Percentiles rank a stretch among this genome's conserved stretches.
phyloP scores from a whole-genome alignment of 1,140 invertebrate genomes.

The Oreohelix idahoensis region DNA sequence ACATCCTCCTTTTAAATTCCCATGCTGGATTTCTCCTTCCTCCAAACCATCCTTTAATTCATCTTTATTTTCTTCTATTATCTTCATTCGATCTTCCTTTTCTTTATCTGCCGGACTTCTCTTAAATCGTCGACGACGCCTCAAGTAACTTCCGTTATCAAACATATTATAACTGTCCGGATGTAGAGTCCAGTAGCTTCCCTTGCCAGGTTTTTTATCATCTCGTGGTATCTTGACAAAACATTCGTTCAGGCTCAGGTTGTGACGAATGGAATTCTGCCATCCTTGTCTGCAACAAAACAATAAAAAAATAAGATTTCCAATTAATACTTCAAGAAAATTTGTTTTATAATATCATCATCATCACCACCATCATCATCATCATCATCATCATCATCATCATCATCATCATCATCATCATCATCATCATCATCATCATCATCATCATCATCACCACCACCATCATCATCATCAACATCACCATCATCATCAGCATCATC shows the following conservation, averaged over 20 bases:
- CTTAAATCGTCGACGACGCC: constrained; percentile 90
- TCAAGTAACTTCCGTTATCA: constrained; percentile 94
- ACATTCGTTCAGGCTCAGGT: constrained; percentile 76
- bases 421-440: no score
- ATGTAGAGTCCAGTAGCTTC: constrained; percentile 97
- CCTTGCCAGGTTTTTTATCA: constrained; percentile 80
- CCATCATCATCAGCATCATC: no score
- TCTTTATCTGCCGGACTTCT: constrained; percentile 83
- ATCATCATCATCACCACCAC: no score
- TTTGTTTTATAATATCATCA: no score
- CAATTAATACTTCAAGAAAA: no score
- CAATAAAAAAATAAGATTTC: not conserved
- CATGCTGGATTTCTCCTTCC: constrained; percentile 21
- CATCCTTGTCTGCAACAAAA: constrained; percentile 55
- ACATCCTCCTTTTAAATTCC: not conserved
- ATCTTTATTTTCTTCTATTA: constrained; percentile 44
- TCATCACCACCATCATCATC: no score
- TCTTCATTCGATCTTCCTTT: constrained; percentile 51
- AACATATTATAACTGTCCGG: constrained; percentile 99
- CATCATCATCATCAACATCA: no score
- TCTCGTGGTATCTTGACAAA: constrained; percentile 76
- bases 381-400: no score
- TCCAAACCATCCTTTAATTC: constrained; percentile 35
- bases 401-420: no score
- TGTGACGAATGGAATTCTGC: constrained; percentile 77